These are phyloP conservation scores for Diplazon laetatorius DNA, from an alignment of 2,888 invertebrate genomes.

Conservation along the genomic window DNA sequence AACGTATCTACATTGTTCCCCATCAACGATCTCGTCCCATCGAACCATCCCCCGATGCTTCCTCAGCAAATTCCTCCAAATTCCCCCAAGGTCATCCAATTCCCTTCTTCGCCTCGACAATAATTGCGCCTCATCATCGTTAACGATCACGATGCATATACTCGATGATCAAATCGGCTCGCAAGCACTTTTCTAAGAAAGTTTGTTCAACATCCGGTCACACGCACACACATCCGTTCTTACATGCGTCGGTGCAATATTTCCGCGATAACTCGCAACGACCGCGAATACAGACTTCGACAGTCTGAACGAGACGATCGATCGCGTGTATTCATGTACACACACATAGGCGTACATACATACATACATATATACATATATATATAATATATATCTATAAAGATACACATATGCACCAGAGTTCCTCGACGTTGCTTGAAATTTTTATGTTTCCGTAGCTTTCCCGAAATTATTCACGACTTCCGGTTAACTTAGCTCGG, in stretches of 20 bases:
- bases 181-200: no score
- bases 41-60: background rate
- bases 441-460: constrained; percentile 24
- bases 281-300: background rate
- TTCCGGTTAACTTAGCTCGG: constrained; percentile 18
- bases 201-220: no score
- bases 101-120: background rate
- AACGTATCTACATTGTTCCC: background rate
- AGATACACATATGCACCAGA: constrained; percentile 32
- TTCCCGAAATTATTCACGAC: background rate
- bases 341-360: no score
- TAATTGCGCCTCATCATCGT: no score
- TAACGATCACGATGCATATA: no score
- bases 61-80: background rate
- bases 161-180: no score
- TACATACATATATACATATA: no score
- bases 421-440: background rate
- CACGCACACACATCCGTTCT: background rate
- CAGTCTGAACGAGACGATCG: constrained; percentile 27
- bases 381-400: no score
- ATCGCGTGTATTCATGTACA: no score
- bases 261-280: background rate
- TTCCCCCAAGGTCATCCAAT: background rate
- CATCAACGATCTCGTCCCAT: background rate
- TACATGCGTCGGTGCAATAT: background rate